These are phyloP conservation scores for Drosophila pachea DNA, from an alignment of 1,140 invertebrate species.

Conservation along the genomic window DNA sequence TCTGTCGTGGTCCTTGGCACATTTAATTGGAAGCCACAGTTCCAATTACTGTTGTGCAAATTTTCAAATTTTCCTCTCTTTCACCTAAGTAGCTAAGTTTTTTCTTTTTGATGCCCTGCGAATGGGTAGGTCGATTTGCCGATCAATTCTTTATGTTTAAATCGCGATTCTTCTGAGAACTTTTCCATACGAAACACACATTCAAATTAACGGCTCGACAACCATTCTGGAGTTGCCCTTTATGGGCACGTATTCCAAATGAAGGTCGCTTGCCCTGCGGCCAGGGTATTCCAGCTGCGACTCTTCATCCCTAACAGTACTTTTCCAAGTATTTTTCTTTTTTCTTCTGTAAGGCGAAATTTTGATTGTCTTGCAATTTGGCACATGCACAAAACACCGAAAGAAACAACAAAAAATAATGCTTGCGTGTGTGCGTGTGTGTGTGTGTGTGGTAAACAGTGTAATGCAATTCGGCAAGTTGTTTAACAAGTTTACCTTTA, in stretches of 20 bases:
- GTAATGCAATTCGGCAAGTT: slow-evolving; percentile 52
- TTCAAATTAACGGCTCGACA: too few species aligned
- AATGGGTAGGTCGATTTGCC: too few species aligned
- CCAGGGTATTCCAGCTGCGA: not conserved
- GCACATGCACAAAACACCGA: slow-evolving; percentile 16
- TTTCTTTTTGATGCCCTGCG: too few species aligned
- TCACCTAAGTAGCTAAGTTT: too few species aligned
- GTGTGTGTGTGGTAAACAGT: slow-evolving; percentile 14
- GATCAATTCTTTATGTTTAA: too few species aligned
- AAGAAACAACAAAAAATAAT: slow-evolving; percentile 5
- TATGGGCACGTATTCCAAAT: not conserved
- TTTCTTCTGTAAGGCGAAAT: slow-evolving; percentile 8
- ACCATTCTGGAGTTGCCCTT: not conserved
- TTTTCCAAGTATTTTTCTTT: not conserved
- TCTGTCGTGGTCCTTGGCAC: slow-evolving; percentile 17
- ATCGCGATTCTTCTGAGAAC: too few species aligned
- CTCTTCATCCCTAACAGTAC: not conserved
- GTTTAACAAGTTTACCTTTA: slow-evolving; percentile 64
- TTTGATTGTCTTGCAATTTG: slow-evolving; percentile 26
- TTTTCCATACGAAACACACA: too few species aligned
- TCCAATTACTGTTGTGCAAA: not conserved
- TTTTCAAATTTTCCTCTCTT: not conserved
- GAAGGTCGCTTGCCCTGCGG: not conserved
- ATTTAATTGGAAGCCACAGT: slow-evolving; percentile 24
- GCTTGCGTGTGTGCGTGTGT: not conserved